A percentile compares a stretch with the other conserved stretches of the same genome.
These are phyloP conservation scores for Gymnoscopelus microlampas DNA, from an alignment of 2,797 vertebrate species.

Conservation along the genomic window DNA sequence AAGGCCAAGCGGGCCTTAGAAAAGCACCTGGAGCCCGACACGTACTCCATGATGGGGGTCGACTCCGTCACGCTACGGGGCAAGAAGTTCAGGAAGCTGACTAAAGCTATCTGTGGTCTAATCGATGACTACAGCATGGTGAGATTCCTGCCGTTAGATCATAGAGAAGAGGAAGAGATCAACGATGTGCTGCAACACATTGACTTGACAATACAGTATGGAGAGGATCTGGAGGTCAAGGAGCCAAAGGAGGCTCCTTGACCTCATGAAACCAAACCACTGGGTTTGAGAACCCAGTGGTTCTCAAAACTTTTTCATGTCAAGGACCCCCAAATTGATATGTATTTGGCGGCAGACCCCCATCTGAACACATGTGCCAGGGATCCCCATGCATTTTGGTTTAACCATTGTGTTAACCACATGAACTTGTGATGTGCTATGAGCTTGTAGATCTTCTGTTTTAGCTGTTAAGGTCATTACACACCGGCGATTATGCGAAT, in stretches of 20 bases:
- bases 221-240: slow-evolving; percentile 96
- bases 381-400: no score
- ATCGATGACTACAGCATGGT: slow-evolving; percentile 99
- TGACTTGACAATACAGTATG: slow-evolving; percentile 96
- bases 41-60: slow-evolving; percentile 96
- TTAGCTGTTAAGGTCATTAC: no score
- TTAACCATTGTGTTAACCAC: no score
- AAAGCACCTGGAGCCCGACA: slow-evolving; percentile 97
- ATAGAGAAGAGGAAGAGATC: slow-evolving; percentile 93
- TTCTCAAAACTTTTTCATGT: no score
- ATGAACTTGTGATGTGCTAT: no score
- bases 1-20: slow-evolving; percentile 97
- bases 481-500: no score
- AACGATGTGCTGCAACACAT: slow-evolving; percentile 94
- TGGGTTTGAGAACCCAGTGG: no score
- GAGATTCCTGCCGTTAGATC: slow-evolving; percentile 94
- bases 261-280: no score
- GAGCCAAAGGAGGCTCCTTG: slow-evolving; percentile 96
- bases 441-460: no score
- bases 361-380: no score
- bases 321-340: no score
- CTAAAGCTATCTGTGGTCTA: slow-evolving; percentile 94
- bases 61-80: slow-evolving; percentile 85
- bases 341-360: no score
- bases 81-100: slow-evolving; percentile 92